phyloP scores from a whole-genome alignment of 2,797 vertebrate genomes.

The Microchirus variegatus region DNA sequence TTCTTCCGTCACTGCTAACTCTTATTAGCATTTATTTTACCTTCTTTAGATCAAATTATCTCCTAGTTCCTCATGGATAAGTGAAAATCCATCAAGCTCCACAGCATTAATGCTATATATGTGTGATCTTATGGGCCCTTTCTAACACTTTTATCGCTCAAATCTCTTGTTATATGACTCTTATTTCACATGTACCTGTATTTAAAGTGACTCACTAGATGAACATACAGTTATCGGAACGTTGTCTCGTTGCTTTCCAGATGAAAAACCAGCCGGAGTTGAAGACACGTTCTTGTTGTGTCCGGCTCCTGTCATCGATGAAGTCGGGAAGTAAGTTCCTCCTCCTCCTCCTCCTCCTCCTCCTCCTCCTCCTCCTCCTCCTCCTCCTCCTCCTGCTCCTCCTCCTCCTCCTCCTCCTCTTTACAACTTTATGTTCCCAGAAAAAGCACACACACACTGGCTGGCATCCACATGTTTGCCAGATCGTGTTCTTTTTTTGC shows the following conservation, averaged over 20 bases:
- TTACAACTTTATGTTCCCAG: too few species aligned
- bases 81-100: too few species aligned
- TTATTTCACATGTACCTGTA: too few species aligned
- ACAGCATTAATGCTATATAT: too few species aligned
- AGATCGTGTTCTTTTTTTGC: conserved; percentile 9
- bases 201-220: too few species aligned
- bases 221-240: not conserved
- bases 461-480: not conserved
- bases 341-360: not conserved
- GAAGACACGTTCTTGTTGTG: conserved; percentile 86
- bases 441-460: not conserved
- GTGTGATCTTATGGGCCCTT: too few species aligned
- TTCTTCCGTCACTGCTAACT: not conserved
- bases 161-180: too few species aligned
- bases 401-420: not conserved
- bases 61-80: too few species aligned
- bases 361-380: not conserved
- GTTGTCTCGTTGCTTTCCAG: conserved; percentile 63
- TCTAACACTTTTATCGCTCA: too few species aligned
- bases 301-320: conserved; percentile 87
- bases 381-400: conserved; percentile 3
- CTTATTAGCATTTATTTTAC: too few species aligned
- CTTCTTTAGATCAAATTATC: too few species aligned
- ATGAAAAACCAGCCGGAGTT: conserved; percentile 82
- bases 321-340: conserved; percentile 88